Evolutionary conservation across 2,113 vertebrate species (phyloP), one percentile per base, ranked within the genome.

Genomic region (Phalacrocorax aristotelis): DNA sequence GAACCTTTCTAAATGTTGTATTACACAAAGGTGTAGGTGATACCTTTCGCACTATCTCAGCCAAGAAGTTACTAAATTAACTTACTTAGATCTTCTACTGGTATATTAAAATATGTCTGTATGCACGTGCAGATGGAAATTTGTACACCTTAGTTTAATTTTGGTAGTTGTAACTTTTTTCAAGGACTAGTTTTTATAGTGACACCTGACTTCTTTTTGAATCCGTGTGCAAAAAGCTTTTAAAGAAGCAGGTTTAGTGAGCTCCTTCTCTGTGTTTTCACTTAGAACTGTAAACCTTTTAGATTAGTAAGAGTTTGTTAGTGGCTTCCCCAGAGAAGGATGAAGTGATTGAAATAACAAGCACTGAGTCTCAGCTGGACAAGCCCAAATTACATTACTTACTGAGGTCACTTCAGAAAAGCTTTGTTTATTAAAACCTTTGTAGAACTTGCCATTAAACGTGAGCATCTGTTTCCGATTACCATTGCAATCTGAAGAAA

Each of bases 401-500:
- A 40, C 54, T 85, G n/a, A 81, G 57, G 29, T 90, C 42, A 88
- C 20, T 91, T 83, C 8, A 55, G 64, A 83, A 65, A 62, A 80
- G 7, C 42, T 78, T 11, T 36, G 7, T 65, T 42, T 82, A 60
- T 55, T 95, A 54, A 74, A 75, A 40, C 7, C 49, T 65, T 74
- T 58, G 13, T 34, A 64, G 32, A 88, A 70, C 9, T 68, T 74
- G 22, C 18, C 25, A 23, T 22, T 77, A 86, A 92, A 68, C 0
- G 0, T 86, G 20, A 21, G 62, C 4, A 1, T 80, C 62, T 91
- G 32, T 91, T 91, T 90, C 88, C 1, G 4, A 66, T 94, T 92
- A 54, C 42, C 91, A 22, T 82, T 95, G 38, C 64, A 89, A 74
- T 83, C 44, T 22, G 77, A 95, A 95, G 71, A 86, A 93, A 54